These are phyloP conservation scores for Mystacornis crossleyi DNA, from an alignment of 2,113 vertebrate genomes.

Conservation along the genomic window DNA sequence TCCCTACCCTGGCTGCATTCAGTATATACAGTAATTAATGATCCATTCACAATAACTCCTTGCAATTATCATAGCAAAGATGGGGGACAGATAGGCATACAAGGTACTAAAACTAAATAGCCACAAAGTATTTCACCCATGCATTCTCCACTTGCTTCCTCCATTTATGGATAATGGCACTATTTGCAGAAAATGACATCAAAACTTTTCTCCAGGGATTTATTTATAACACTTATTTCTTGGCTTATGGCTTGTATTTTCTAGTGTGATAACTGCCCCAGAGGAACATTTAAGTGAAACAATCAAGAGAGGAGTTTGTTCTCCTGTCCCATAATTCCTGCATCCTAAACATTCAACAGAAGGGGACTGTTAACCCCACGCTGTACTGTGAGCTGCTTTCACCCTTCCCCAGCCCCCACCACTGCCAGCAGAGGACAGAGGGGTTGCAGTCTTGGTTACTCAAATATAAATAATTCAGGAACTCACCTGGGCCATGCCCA, in stretches of 20 bases:
- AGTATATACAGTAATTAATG: not conserved
- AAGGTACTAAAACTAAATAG: not conserved
- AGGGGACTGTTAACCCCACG: not conserved
- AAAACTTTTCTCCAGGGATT: not conserved
- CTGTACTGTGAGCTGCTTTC: not conserved
- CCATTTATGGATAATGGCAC: not conserved
- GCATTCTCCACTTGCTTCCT: not conserved
- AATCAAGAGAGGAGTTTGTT: not conserved
- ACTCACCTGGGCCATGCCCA: not conserved
- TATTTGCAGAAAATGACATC: not conserved
- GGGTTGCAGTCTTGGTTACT: not conserved
- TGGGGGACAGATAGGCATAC: not conserved
- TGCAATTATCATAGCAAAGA: not conserved
- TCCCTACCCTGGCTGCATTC: not conserved
- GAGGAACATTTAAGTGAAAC: not conserved
- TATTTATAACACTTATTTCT: not conserved
- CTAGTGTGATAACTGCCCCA: not conserved
- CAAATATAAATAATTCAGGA: not conserved
- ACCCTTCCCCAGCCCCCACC: not conserved
- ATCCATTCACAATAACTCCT: not conserved
- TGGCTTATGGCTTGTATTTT: not conserved
- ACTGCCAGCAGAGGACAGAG: not conserved
- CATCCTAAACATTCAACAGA: not conserved
- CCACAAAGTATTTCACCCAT: not conserved
- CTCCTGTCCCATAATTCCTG: conserved; percentile 3